phyloP scores from a whole-genome alignment of 2,113 vertebrate genomes.

The Platichthys stellatus region DNA sequence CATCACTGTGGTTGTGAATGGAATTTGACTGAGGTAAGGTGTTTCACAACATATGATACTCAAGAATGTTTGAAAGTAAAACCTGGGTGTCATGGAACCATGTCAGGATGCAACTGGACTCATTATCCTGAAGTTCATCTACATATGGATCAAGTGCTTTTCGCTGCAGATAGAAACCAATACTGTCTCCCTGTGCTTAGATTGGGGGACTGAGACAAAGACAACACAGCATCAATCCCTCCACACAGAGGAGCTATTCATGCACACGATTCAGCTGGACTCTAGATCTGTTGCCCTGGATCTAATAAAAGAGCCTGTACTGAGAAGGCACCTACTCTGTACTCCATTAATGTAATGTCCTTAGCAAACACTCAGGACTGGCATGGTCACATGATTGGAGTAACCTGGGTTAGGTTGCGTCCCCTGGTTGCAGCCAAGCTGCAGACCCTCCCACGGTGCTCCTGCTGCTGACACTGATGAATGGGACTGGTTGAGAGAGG shows the following conservation, averaged over 20 bases:
- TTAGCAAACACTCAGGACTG: background rate
- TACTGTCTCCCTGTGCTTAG: slow-evolving; percentile 52
- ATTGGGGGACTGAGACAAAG: slow-evolving; percentile 20
- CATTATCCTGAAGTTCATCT: slow-evolving; percentile 51
- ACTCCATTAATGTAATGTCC: background rate
- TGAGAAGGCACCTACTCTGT: background rate
- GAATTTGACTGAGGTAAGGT: background rate
- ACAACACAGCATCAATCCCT: slow-evolving; percentile 38
- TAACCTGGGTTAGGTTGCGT: background rate
- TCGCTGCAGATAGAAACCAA: slow-evolving; percentile 63
- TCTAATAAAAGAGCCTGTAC: slow-evolving; percentile 32
- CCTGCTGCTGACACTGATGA: slow-evolving; percentile 35
- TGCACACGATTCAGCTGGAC: background rate
- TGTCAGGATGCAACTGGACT: slow-evolving; percentile 22
- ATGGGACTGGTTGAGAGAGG: slow-evolving; percentile 4
- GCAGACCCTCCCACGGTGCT: background rate
- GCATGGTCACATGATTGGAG: slow-evolving; percentile 10
- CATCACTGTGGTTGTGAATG: background rate
- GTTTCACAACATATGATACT: background rate
- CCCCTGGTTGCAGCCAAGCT: background rate
- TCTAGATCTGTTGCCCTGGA: slow-evolving; percentile 8
- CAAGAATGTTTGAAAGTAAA: background rate
- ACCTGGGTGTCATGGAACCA: slow-evolving; percentile 17
- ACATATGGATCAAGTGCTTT: slow-evolving; percentile 48
- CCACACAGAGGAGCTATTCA: background rate